Evolutionary conservation across 2,797 vertebrate genomes (phyloP).

Genomic region (Cyclopterus lumpus): DNA sequence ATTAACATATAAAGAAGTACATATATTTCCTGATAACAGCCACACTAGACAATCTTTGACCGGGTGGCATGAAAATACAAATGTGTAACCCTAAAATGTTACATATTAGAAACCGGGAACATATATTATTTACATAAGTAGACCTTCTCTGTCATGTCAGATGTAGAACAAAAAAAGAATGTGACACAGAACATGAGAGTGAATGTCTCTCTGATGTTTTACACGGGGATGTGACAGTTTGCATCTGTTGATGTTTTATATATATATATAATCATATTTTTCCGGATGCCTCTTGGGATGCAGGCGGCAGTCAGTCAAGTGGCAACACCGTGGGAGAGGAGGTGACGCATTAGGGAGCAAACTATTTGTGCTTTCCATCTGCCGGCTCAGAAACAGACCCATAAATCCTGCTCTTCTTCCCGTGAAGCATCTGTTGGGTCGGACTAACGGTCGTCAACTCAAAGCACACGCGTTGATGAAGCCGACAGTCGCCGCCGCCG

Average conservation of each 20-base stretch:
- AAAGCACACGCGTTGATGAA: constrained; percentile 29
- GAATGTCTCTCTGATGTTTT: not conserved
- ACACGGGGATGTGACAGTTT: constrained; percentile 18
- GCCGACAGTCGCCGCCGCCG: constrained; percentile 39
- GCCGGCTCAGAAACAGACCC: constrained; percentile 27
- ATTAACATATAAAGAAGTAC: not conserved
- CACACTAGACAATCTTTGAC: not conserved
- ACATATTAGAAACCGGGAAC: no score
- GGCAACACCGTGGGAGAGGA: constrained; percentile 27
- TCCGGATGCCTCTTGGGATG: constrained; percentile 4
- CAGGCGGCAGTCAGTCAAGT: constrained; percentile 11
- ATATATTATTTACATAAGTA: no score
- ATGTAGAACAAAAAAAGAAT: not conserved
- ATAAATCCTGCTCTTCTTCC: constrained; percentile 16
- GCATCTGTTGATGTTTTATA: constrained; percentile 30
- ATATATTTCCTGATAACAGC: not conserved
- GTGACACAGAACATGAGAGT: not conserved
- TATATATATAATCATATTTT: no score
- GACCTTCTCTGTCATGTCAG: not conserved
- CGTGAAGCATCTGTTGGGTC: constrained; percentile 53
- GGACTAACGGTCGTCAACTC: constrained; percentile 28
- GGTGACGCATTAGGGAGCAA: constrained; percentile 42
- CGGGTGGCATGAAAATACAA: not conserved
- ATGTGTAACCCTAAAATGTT: not conserved
- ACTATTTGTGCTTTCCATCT: constrained; percentile 52